Evolutionary conservation across 2,113 vertebrate species (phyloP).

Genomic region (Python bivittatus): DNA sequence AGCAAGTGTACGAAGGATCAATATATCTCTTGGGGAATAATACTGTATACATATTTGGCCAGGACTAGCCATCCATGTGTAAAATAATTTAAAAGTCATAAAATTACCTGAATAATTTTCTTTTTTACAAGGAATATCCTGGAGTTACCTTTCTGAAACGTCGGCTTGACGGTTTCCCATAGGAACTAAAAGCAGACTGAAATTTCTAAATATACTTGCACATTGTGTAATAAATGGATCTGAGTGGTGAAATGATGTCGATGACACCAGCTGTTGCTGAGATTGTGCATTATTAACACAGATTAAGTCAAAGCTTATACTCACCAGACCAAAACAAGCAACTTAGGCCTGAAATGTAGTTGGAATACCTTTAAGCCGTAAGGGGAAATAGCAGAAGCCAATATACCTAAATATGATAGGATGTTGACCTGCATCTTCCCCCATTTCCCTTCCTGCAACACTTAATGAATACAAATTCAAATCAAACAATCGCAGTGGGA

Average conservation of each 20-base stretch:
- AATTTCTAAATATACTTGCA: constrained; percentile 35
- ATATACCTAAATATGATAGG: constrained; percentile 49
- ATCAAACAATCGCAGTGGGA: background rate
- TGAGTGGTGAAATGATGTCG: constrained; percentile 41
- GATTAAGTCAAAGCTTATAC: constrained; percentile 34
- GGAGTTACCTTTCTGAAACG: background rate
- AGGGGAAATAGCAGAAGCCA: constrained; percentile 41
- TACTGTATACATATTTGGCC: constrained; percentile 10
- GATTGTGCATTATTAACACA: constrained; percentile 58
- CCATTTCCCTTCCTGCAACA: no score
- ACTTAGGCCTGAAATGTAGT: constrained; percentile 50
- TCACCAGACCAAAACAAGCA: constrained; percentile 58
- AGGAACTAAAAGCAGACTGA: background rate
- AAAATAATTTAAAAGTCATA: background rate
- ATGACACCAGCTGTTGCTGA: constrained; percentile 52
- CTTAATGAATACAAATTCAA: background rate
- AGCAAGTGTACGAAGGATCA: background rate
- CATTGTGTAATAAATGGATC: constrained; percentile 31
- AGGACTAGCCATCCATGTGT: background rate
- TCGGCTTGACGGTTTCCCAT: constrained; percentile 21
- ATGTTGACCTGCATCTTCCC: background rate
- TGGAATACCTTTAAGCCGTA: constrained; percentile 47
- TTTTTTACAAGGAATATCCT: background rate
- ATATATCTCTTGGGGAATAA: background rate
- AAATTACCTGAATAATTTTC: background rate